Conservation (phyloP, 1,140 invertebrate species). For the Wiebesia pumilae region DNA sequence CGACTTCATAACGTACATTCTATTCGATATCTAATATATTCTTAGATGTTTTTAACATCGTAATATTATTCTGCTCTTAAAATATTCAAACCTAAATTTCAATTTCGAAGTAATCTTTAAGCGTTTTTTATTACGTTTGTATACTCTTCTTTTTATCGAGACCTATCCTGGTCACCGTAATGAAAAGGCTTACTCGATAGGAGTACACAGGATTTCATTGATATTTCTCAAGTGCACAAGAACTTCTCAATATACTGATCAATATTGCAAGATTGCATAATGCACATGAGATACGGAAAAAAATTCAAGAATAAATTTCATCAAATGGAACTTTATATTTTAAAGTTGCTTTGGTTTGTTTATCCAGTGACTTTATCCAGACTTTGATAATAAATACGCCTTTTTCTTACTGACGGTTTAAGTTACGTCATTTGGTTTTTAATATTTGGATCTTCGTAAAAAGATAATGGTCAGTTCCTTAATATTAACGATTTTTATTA, state of each 20-base stretch:
- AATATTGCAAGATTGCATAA: background rate
- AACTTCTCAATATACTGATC: background rate
- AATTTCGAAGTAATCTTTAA: background rate
- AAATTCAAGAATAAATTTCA: background rate
- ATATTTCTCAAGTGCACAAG: background rate
- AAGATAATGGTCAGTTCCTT: no score
- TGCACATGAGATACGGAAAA: background rate
- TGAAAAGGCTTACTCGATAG: background rate
- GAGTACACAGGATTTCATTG: background rate
- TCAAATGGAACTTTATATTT: background rate
- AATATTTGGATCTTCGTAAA: no score
- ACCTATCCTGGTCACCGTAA: background rate
- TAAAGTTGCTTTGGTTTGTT: background rate
- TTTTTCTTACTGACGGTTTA: no score
- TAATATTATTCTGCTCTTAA: background rate
- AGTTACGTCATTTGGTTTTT: no score
- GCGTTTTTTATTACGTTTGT: no score
- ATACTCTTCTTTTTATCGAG: background rate
- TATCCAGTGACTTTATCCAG: no score
- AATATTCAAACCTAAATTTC: background rate
- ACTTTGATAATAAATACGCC: no score
- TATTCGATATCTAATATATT: background rate
- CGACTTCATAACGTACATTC: background rate
- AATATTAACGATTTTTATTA: no score
- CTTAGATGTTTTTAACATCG: background rate